Percentiles rank a stretch among this genome's conserved stretches.
Evolutionary conservation across 2,797 vertebrate genomes (phyloP).

Genomic region (Champsocephalus gunnari): DNA sequence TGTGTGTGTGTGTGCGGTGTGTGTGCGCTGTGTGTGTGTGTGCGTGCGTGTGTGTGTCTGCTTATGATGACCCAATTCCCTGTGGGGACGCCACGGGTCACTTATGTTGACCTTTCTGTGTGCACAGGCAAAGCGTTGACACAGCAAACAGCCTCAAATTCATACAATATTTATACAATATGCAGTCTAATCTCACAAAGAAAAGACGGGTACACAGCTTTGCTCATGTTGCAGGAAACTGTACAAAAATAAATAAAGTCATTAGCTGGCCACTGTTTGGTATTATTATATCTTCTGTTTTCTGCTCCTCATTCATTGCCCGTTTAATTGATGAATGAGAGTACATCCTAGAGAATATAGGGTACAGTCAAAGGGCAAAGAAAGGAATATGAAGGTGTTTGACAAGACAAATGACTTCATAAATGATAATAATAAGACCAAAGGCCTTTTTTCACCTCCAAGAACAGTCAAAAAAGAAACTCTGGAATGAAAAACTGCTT

Average conservation of each 20-base stretch:
- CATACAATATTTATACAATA: not conserved
- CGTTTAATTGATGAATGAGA: too few species aligned
- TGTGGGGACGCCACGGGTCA: conserved; percentile 44
- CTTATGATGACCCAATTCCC: conserved; percentile 38
- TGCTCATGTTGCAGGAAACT: not conserved
- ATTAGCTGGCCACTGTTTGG: not conserved
- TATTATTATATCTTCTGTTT: not conserved
- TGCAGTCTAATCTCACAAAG: not conserved
- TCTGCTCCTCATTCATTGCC: not conserved
- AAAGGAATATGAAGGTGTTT: not conserved
- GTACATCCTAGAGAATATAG: conserved; percentile 11
- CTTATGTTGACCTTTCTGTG: conserved; percentile 61
- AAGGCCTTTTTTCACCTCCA: not conserved
- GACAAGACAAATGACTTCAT: not conserved
- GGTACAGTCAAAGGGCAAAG: not conserved
- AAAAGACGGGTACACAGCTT: not conserved
- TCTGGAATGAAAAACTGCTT: not conserved
- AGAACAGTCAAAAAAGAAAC: not conserved
- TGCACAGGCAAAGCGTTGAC: conserved; percentile 51
- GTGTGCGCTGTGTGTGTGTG: not conserved
- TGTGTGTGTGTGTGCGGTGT: conserved; percentile 12
- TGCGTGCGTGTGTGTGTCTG: not conserved
- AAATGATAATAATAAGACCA: too few species aligned
- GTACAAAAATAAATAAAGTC: not conserved
- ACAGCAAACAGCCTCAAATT: conserved; percentile 36